Percentiles rank a stretch among this genome's conserved stretches.
Conservation (phyloP, 2,797 vertebrate genomes). For the Percopsis omiscomaycus region DNA sequence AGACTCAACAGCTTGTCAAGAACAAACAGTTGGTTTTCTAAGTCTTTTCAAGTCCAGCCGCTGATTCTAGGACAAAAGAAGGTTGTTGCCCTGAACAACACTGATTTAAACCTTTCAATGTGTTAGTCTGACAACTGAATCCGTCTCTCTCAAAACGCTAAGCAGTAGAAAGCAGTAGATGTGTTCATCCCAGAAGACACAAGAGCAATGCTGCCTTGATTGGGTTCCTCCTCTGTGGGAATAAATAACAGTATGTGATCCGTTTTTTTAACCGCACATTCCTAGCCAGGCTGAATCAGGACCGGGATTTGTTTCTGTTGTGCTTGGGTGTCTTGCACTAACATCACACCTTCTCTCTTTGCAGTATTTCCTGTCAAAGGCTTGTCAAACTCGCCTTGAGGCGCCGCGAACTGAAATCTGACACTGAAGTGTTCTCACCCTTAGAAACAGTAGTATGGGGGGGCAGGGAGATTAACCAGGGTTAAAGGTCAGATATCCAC, state of each 20-base stretch:
- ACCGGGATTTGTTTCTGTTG: neutral
- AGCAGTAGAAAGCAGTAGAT: neutral
- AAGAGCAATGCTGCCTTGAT: neutral
- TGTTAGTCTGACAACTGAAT: no score
- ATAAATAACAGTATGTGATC: neutral
- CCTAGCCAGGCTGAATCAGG: neutral
- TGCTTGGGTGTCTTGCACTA: neutral
- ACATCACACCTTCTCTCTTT: neutral
- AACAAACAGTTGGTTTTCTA: no score
- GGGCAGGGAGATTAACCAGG: no score
- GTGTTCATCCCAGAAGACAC: neutral
- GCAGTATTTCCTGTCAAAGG: neutral
- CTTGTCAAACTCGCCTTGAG: neutral
- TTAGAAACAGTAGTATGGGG: neutral
- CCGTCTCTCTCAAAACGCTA: no score
- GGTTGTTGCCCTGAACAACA: no score
- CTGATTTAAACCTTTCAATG: no score
- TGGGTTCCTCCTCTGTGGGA: neutral
- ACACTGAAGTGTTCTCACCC: neutral
- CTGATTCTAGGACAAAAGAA: no score
- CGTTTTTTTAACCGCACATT: neutral
- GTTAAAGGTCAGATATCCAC: neutral
- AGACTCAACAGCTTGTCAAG: no score
- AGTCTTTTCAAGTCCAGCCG: no score
- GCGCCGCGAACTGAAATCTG: neutral